phyloP scores from a whole-genome alignment of 2,888 invertebrate genomes.

The Drosophila tripunctata region DNA sequence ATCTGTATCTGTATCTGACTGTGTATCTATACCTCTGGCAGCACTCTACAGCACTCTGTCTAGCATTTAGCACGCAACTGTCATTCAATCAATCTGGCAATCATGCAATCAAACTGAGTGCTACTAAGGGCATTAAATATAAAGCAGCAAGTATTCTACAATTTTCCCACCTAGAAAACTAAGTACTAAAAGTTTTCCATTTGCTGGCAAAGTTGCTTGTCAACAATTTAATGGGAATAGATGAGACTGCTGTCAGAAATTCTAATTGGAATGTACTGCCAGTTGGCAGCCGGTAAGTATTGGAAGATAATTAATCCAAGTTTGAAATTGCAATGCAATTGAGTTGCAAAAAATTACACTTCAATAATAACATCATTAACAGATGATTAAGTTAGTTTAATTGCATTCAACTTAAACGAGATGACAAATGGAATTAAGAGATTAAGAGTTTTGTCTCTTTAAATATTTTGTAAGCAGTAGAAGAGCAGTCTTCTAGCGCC shows the following conservation, averaged over 20 bases:
- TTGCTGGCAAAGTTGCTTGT: constrained; percentile 21
- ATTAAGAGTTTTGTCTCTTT: constrained; percentile 6
- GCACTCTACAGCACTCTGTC: constrained; percentile 33
- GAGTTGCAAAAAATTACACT: background rate
- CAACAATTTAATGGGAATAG: constrained; percentile 62
- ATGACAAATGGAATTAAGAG: constrained; percentile 4
- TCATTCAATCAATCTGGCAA: constrained; percentile 74
- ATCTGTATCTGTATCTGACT: constrained; percentile 16
- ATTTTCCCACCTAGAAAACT: constrained; percentile 12
- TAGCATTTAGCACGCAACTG: constrained; percentile 76
- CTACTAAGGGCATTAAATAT: constrained; percentile 45
- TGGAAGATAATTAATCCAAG: constrained; percentile 8
- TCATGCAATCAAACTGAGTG: constrained; percentile 50
- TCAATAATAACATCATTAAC: background rate
- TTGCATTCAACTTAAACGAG: background rate
- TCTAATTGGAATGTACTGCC: constrained; percentile 49
- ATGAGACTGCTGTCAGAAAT: constrained; percentile 54
- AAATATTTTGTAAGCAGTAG: background rate
- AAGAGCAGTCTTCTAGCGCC: background rate
- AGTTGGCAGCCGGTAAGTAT: background rate
- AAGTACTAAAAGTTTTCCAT: constrained; percentile 3
- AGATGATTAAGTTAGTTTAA: background rate
- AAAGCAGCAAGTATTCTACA: constrained; percentile 24
- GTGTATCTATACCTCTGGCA: constrained; percentile 30
- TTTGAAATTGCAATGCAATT: background rate